Base-by-base conservation (phyloP, 2,888 invertebrate species). In the Conomelus anceps region DNA sequence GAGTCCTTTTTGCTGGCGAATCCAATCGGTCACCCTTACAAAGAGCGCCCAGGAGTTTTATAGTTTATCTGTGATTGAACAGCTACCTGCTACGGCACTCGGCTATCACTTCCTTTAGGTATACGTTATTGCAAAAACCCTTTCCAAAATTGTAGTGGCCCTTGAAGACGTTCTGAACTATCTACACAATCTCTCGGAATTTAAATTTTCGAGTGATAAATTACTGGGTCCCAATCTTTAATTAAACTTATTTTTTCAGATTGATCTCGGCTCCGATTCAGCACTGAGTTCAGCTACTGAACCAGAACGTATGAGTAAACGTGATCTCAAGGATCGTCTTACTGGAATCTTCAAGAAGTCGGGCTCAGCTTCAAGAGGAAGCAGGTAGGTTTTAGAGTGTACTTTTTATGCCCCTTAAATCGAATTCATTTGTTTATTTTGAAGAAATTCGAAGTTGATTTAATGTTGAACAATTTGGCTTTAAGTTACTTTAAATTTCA, bases 341-440 rank as follows among this genome's bases (percentile, higher is more conserved):
- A 96, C 97, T 0, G 97, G 96, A 91, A 97, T 98, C 95, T 98
- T 98, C 92, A 96, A 96, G 93, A 95, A 97, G 91, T 94, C 94
- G 89, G 93, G 94, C 7, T 96, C 95, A 20, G 93, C 94, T 29
- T 95, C 96, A 11, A 95, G 96, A 89, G 95, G 95, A 90, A 96
- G 95, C 92, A 97, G 97, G 96, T 96, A 90, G 85, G 24, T 41
- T 85, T n/a, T n/a, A n/a, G n/a, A n/a, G n/a, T 88, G 17, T 29
- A 20, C 85, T 22, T 23, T 20, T 41, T 22, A 87, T n/a, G n/a
- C n/a, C n/a, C n/a, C n/a, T n/a, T n/a, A n/a, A 85, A 85, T n/a
- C 20, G n/a, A n/a, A 41, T 41, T 17, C 63, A 41, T 41, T 41
- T 17, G 17, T 41, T 17, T 17, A 41, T 11, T 41, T 41, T 17